These are phyloP conservation scores for Saccopteryx leptura DNA, from an alignment of 2,113 vertebrate species.

Conservation along the genomic window DNA sequence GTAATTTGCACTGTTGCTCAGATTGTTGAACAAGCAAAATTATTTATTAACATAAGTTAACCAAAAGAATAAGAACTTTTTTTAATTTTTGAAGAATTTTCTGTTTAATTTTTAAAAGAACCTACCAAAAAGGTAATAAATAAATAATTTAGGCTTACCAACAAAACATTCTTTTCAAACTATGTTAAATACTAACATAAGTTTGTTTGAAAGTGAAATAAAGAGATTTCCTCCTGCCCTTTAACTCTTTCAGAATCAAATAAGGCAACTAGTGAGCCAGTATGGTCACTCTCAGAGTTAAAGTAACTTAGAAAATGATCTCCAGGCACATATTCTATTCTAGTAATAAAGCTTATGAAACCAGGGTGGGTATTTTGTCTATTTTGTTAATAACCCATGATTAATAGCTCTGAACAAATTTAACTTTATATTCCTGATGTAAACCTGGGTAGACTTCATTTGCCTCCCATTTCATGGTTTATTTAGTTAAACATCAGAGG, in stretches of 20 bases:
- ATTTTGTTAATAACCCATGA: constrained; percentile 64
- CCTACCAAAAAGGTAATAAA: background rate
- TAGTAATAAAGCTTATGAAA: constrained; percentile 44
- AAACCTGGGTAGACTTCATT: constrained; percentile 66
- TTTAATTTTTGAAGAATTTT: constrained; percentile 39
- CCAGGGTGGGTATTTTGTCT: background rate
- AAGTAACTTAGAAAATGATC: background rate
- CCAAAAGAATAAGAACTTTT: background rate
- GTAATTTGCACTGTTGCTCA: constrained; percentile 22
- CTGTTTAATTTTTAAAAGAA: constrained; percentile 62
- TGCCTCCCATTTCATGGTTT: constrained; percentile 63
- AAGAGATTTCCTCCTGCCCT: background rate
- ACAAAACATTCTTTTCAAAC: constrained; percentile 28
- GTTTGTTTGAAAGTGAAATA: background rate
- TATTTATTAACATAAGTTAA: constrained; percentile 47
- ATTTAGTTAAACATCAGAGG: constrained; percentile 60
- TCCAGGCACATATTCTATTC: constrained; percentile 35
- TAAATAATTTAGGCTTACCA: background rate
- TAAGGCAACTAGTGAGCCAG: background rate
- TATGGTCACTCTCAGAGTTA: constrained; percentile 11
- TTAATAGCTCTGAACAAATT: constrained; percentile 59
- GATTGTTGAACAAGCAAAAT: background rate
- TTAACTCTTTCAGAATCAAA: constrained; percentile 58
- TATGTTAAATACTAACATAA: constrained; percentile 33
- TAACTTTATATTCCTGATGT: constrained; percentile 65